phyloP scores from a whole-genome alignment of 2,888 invertebrate species.

The Yponomeuta plumbellus region DNA sequence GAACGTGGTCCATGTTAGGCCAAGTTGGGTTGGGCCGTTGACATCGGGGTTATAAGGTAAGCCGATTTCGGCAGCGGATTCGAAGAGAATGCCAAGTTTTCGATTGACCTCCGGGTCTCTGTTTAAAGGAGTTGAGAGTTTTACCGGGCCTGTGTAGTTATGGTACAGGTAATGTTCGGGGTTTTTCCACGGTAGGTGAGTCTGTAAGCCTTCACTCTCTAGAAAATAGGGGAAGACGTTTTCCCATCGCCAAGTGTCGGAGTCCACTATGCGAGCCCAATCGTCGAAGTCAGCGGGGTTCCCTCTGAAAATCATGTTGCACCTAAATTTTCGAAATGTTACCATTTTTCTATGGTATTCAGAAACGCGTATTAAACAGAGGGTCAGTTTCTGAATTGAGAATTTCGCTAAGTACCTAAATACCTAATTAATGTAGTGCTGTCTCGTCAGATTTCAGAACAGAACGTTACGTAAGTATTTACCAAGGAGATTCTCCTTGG shows the following conservation, averaged over 20 bases:
- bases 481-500: no score
- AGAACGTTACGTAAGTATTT: no score
- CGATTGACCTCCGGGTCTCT: slow-evolving; percentile 37
- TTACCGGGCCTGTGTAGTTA: slow-evolving; percentile 45
- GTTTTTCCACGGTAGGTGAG: slow-evolving; percentile 55
- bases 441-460: no score
- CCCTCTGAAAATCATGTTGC: slow-evolving; percentile 68
- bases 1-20: slow-evolving; percentile 49
- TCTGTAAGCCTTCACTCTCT: slow-evolving; percentile 77
- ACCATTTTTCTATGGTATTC: not conserved
- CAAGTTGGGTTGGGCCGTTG: slow-evolving; percentile 68
- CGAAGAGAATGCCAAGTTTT: slow-evolving; percentile 44
- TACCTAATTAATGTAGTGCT: no score
- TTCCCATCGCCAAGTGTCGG: slow-evolving; percentile 76
- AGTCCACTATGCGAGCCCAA: slow-evolving; percentile 79
- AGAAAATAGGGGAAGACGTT: slow-evolving; percentile 80
- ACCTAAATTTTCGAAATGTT: not conserved
- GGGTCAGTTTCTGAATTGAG: no score
- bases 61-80: slow-evolving; percentile 61
- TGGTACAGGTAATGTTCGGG: slow-evolving; percentile 40
- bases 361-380: not conserved
- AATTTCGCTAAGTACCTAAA: no score
- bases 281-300: slow-evolving; percentile 79
- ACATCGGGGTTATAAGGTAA: slow-evolving; percentile 61
- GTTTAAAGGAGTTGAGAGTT: slow-evolving; percentile 51